Evolutionary conservation across 1,140 invertebrate species (phyloP).

Genomic region (Ceratina calcarata): DNA sequence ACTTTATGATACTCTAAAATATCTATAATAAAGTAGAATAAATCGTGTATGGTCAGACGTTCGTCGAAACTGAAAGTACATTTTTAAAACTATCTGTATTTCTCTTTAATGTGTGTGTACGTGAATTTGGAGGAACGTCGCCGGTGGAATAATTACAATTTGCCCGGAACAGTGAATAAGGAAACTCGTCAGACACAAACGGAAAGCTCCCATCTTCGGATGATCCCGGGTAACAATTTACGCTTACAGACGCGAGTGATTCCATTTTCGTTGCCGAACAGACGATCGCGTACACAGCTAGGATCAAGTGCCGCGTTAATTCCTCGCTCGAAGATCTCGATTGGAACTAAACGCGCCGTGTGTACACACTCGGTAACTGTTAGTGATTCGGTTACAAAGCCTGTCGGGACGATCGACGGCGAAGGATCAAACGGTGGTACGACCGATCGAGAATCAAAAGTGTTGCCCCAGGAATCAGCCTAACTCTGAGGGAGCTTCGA

Average conservation of each 20-base stretch:
- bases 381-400: conserved; percentile 49
- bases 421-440: background rate
- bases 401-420: conserved; percentile 24
- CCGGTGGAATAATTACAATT: too few relatives aligned
- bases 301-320: conserved; percentile 37
- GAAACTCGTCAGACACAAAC: background rate
- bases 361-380: conserved; percentile 21
- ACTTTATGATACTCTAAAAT: too few relatives aligned
- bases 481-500: too few relatives aligned
- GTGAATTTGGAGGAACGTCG: too few relatives aligned
- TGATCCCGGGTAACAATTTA: background rate
- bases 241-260: background rate
- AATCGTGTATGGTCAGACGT: background rate
- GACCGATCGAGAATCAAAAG: too few relatives aligned
- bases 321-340: conserved; percentile 30
- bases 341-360: conserved; percentile 42
- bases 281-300: background rate
- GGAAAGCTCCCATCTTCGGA: background rate
- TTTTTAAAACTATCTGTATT: too few relatives aligned
- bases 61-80: too few relatives aligned
- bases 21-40: background rate
- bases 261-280: background rate
- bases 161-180: background rate
- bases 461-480: too few relatives aligned
- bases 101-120: too few relatives aligned